Conservation (phyloP, 1,140 invertebrate genomes). For the Heliconius congener region DNA sequence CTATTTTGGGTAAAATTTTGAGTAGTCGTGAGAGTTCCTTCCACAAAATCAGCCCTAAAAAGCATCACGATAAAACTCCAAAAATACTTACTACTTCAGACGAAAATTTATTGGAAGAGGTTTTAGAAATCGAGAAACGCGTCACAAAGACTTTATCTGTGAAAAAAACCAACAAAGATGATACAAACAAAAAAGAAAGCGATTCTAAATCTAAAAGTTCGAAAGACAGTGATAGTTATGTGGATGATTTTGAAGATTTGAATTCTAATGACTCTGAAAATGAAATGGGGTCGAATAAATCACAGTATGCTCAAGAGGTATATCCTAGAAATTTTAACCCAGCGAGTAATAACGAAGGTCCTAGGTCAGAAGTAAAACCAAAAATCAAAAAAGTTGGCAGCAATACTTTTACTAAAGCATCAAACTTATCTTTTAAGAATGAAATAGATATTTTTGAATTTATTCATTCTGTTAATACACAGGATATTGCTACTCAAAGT, state of each 20-base stretch:
- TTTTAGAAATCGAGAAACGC: constrained; percentile 66
- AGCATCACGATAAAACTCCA: constrained; percentile 41
- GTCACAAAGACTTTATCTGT: constrained; percentile 53
- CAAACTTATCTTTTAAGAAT: constrained; percentile 70
- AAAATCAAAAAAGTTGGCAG: constrained; percentile 38
- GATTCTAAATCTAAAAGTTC: not conserved
- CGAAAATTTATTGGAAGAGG: constrained; percentile 73
- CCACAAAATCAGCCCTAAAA: constrained; percentile 49
- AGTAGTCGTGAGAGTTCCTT: constrained; percentile 64
- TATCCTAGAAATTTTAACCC: constrained; percentile 17
- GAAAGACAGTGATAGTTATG: constrained; percentile 60
- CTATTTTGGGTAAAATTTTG: constrained; percentile 68
- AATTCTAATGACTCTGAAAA: constrained; percentile 51
- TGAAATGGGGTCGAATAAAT: not conserved
- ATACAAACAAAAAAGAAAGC: constrained; percentile 26
- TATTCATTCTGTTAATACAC: constrained; percentile 69
- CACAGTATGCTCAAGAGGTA: not conserved
- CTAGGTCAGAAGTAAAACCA: constrained; percentile 18
- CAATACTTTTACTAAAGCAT: constrained; percentile 53
- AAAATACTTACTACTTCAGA: constrained; percentile 68
- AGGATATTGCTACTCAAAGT: constrained; percentile 73
- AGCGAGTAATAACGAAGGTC: constrained; percentile 26
- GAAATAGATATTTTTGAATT: constrained; percentile 74
- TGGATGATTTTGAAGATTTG: constrained; percentile 77
- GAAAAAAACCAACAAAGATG: constrained; percentile 41